Evolutionary conservation across 2,113 vertebrate species (phyloP).

Genomic region (Crotalus tigris): DNA sequence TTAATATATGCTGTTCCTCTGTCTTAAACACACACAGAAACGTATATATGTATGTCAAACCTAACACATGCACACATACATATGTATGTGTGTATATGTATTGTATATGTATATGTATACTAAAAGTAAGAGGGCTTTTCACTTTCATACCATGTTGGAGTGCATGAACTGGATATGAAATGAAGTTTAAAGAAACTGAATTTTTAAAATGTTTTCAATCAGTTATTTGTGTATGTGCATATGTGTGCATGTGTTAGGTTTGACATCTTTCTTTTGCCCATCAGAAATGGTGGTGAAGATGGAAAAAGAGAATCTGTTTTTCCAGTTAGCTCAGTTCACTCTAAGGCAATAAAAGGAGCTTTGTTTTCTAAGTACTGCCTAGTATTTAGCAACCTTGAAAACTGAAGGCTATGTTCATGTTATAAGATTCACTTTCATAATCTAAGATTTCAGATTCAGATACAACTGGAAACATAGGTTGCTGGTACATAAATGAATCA

Average conservation of each 20-base stretch:
- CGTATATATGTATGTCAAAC: too few relatives aligned
- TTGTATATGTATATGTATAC: background rate
- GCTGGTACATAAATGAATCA: background rate
- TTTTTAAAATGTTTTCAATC: conserved; percentile 6
- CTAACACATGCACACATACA: too few relatives aligned
- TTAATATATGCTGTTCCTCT: background rate
- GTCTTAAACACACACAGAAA: background rate
- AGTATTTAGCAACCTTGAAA: background rate
- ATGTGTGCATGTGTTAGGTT: background rate
- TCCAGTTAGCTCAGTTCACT: background rate
- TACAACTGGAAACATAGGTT: background rate
- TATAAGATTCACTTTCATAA: background rate
- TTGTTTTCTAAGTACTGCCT: background rate
- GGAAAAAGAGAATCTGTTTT: background rate
- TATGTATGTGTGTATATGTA: too few relatives aligned
- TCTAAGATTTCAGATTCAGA: background rate
- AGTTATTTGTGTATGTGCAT: background rate
- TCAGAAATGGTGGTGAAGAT: background rate
- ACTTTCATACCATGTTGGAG: background rate
- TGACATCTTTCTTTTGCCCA: background rate
- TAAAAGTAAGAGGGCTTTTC: background rate
- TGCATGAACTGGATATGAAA: background rate
- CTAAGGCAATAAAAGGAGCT: background rate
- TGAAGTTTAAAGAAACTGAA: background rate
- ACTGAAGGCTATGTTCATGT: background rate